Evolutionary conservation across 2,888 invertebrate species (phyloP).

Genomic region (Sarcophaga carnaria): DNA sequence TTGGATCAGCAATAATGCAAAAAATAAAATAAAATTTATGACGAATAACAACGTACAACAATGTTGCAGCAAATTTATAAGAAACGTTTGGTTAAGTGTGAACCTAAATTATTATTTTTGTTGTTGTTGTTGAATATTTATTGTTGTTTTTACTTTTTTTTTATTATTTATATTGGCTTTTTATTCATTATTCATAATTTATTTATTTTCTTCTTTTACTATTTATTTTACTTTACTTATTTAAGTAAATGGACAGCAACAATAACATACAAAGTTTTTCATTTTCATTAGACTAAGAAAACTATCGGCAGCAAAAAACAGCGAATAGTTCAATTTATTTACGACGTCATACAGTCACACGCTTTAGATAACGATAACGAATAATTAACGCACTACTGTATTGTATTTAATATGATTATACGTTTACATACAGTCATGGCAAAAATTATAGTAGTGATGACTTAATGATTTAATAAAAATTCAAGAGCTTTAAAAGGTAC

Average conservation of each 20-base stretch:
- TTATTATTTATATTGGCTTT: slow-evolving; percentile 21
- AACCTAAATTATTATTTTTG: too few species aligned
- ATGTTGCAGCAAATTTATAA: slow-evolving; percentile 47
- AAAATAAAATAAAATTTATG: slow-evolving; percentile 28
- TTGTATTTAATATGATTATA: background rate
- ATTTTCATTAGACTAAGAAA: background rate
- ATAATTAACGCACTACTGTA: slow-evolving; percentile 16
- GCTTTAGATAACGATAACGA: slow-evolving; percentile 45
- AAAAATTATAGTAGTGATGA: background rate
- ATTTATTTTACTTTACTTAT: background rate
- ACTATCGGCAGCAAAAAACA: background rate
- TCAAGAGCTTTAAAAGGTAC: too few species aligned
- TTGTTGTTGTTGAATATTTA: background rate
- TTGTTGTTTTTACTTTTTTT: slow-evolving; percentile 5
- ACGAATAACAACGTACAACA: slow-evolving; percentile 35
- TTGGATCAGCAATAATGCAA: background rate
- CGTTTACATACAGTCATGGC: background rate
- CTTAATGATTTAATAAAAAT: background rate
- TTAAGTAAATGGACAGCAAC: slow-evolving; percentile 6
- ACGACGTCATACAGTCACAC: slow-evolving; percentile 36
- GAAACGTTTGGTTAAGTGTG: background rate
- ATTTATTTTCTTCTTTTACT: background rate
- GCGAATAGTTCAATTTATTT: slow-evolving; percentile 1
- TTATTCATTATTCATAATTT: slow-evolving; percentile 2
- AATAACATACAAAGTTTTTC: background rate